These are phyloP conservation scores for Agapornis canus DNA, from an alignment of 2,797 vertebrate genomes.

Conservation along the genomic window DNA sequence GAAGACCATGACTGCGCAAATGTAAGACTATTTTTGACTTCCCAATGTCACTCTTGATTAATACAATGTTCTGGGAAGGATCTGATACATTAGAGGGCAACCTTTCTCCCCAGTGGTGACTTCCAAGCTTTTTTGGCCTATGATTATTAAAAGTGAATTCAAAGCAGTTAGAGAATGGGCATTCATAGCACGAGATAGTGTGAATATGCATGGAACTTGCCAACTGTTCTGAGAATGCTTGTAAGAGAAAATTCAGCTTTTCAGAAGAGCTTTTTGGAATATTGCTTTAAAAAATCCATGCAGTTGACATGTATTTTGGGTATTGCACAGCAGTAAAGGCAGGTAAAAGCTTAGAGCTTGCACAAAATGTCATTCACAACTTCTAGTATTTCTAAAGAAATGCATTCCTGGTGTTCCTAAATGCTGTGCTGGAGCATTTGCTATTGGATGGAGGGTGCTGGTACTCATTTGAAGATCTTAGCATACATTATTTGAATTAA, in stretches of 20 bases:
- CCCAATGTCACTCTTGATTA: rapidly evolving
- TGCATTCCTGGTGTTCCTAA: background rate
- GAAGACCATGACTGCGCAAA: background rate
- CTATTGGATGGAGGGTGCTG: background rate
- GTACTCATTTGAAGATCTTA: background rate
- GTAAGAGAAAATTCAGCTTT: background rate
- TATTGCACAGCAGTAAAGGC: background rate
- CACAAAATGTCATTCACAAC: background rate
- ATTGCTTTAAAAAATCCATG: background rate
- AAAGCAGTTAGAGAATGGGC: background rate
- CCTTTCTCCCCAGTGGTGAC: background rate
- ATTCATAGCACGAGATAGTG: rapidly evolving
- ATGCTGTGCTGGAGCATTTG: background rate
- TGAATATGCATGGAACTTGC: background rate
- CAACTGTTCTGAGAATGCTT: background rate
- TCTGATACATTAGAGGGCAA: background rate
- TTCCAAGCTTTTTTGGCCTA: background rate
- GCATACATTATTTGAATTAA: background rate
- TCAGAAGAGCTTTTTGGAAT: background rate
- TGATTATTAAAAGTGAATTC: background rate
- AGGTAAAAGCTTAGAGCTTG: background rate
- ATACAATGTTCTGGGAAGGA: background rate
- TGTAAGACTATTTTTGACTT: background rate
- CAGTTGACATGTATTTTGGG: rapidly evolving
- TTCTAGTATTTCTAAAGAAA: background rate